These are phyloP conservation scores for Cydia pomonella DNA, from an alignment of 1,140 invertebrate genomes.

Conservation along the genomic window DNA sequence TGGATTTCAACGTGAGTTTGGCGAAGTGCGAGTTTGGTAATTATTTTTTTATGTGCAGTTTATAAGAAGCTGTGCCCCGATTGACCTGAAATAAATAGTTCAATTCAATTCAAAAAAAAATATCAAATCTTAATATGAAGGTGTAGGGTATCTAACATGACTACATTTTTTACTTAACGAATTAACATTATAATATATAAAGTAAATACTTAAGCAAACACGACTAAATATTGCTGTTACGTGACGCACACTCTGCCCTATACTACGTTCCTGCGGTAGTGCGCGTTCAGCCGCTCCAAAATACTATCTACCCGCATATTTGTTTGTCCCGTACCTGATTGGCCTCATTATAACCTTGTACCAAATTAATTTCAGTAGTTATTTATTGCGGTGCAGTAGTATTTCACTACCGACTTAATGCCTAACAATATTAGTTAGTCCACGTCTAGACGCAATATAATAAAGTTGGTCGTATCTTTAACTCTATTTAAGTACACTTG, in stretches of 20 bases:
- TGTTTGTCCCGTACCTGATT: not conserved
- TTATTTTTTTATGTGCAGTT: no score
- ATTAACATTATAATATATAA: not conserved
- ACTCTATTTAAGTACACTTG: no score
- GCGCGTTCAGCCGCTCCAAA: no score
- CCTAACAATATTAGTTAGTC: not conserved
- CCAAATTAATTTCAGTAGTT: conserved; percentile 6
- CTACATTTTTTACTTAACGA: no score
- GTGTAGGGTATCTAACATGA: no score
- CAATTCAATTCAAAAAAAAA: no score
- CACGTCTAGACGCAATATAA: not conserved
- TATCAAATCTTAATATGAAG: no score
- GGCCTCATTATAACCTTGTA: not conserved
- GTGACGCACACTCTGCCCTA: not conserved
- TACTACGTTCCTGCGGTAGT: not conserved
- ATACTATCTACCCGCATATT: no score
- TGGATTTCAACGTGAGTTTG: not conserved
- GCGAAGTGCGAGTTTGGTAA: no score
- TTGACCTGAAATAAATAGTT: no score
- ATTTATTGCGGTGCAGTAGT: conserved; percentile 1
- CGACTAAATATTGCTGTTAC: conserved; percentile 6
- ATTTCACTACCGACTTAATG: conserved; percentile 7
- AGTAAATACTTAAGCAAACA: not conserved
- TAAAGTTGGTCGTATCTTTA: no score
- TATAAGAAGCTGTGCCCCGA: no score